Percentiles rank a stretch among this genome's conserved stretches.
Conservation (phyloP, 2,888 invertebrate species). For the Drosophila engyochracea region DNA sequence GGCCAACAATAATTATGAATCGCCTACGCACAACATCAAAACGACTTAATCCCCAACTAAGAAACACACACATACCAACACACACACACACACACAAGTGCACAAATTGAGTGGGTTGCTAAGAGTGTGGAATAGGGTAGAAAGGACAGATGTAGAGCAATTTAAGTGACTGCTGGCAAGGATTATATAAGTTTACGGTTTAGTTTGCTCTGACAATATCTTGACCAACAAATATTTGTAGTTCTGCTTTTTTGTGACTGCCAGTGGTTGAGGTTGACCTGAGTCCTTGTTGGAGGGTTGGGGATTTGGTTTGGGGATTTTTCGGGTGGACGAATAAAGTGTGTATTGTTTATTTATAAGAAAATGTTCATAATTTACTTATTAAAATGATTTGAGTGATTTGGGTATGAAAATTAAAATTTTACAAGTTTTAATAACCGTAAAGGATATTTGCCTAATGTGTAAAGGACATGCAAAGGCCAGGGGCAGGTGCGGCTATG, state of each 20-base stretch:
- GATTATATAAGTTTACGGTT: constrained; percentile 72
- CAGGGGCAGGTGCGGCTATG: not conserved
- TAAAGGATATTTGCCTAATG: constrained; percentile 73
- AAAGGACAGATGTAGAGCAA: constrained; percentile 26
- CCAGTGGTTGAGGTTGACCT: constrained; percentile 33
- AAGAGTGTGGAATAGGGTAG: not conserved
- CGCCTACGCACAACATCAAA: constrained; percentile 77
- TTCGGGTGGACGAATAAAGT: constrained; percentile 71
- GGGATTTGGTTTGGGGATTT: constrained; percentile 13
- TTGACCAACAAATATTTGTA: constrained; percentile 73
- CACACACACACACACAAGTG: constrained; percentile 18
- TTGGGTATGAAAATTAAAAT: constrained; percentile 78
- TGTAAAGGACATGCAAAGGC: constrained; percentile 23
- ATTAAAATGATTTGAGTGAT: constrained; percentile 82
- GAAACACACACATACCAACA: constrained; percentile 23
- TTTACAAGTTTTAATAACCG: constrained; percentile 76
- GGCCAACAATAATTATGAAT: constrained; percentile 76
- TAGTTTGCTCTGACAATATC: constrained; percentile 54
- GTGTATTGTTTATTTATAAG: constrained; percentile 81
- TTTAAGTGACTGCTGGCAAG: constrained; percentile 72
- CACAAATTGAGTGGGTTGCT: not conserved
- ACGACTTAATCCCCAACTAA: constrained; percentile 74
- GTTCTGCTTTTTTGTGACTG: constrained; percentile 46
- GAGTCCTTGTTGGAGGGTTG: not conserved
- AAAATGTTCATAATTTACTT: constrained; percentile 80